phyloP scores from a whole-genome alignment of 2,797 vertebrate genomes.

The Rhinatrema bivittatum region DNA sequence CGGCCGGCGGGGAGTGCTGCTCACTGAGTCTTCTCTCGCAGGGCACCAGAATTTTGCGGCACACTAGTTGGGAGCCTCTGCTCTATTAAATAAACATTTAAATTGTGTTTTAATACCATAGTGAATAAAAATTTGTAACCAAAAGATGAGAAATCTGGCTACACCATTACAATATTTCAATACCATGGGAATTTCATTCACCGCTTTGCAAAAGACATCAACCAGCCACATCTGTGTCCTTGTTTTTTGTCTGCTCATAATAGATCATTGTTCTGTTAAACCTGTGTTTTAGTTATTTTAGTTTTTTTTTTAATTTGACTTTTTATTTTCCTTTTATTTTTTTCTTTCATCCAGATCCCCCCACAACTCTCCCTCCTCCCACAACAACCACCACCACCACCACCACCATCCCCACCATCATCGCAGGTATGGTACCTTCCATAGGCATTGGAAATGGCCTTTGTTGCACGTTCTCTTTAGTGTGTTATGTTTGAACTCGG shows the following conservation, averaged over 20 bases:
- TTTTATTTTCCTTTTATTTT: constrained; percentile 53
- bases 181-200: no score
- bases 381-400: constrained; percentile 69
- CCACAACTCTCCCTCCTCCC: constrained; percentile 95
- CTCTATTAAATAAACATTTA: no score
- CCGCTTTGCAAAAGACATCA: no score
- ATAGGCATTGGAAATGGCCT: constrained; percentile 58
- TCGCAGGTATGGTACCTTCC: constrained; percentile 93
- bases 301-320: constrained; percentile 62
- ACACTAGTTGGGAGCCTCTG: no score
- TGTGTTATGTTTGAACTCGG: no score
- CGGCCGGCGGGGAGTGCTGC: no score
- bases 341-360: constrained; percentile 98
- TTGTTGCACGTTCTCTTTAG: constrained; percentile 52
- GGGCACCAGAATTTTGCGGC: no score
- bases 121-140: no score
- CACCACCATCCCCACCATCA: constrained; percentile 73
- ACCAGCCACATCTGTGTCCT: constrained; percentile 28
- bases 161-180: no score
- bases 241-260: constrained; percentile 44
- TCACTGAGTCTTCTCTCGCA: no score
- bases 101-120: no score
- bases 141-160: no score
- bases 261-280: constrained; percentile 60
- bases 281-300: constrained; percentile 19